Evolutionary conservation across 2,113 vertebrate species (phyloP).

Genomic region (Nesoenas mayeri): DNA sequence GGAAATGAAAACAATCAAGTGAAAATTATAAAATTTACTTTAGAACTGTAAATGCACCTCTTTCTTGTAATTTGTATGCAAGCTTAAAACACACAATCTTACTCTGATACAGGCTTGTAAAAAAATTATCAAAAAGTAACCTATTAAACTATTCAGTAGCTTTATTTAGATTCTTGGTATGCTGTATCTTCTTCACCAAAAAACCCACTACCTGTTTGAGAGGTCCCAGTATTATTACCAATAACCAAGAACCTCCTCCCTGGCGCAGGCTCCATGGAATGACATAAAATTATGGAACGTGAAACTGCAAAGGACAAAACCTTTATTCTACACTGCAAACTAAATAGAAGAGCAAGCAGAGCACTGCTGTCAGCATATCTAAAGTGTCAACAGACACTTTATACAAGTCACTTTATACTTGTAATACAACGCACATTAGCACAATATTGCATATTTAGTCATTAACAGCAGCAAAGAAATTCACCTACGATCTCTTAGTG

Average conservation of each 20-base stretch:
- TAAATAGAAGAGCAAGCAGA: not conserved
- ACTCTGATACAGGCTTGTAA: not conserved
- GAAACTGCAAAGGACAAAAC: not conserved
- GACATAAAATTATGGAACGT: not conserved
- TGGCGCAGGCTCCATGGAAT: not conserved
- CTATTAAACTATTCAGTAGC: not conserved
- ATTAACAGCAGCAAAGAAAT: not conserved
- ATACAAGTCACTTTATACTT: not conserved
- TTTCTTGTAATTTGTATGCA: not conserved
- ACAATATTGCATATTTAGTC: not conserved
- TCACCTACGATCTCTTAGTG: not conserved
- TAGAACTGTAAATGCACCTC: not conserved
- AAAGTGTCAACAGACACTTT: not conserved
- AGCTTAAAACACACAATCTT: not conserved
- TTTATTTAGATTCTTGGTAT: not conserved
- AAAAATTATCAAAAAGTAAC: not conserved
- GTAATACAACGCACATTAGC: not conserved
- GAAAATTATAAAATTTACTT: not conserved
- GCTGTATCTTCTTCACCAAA: not conserved
- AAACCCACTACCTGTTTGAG: not conserved
- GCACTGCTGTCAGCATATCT: not conserved
- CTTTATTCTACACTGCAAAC: not conserved
- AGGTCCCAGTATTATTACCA: not conserved
- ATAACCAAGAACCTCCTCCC: not conserved
- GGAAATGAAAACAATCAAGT: conserved; percentile 60